A percentile compares a stretch with the other conserved stretches of the same genome.
These are phyloP conservation scores for Trichogramma pretiosum DNA, from an alignment of 1,140 invertebrate genomes.

Conservation along the genomic window DNA sequence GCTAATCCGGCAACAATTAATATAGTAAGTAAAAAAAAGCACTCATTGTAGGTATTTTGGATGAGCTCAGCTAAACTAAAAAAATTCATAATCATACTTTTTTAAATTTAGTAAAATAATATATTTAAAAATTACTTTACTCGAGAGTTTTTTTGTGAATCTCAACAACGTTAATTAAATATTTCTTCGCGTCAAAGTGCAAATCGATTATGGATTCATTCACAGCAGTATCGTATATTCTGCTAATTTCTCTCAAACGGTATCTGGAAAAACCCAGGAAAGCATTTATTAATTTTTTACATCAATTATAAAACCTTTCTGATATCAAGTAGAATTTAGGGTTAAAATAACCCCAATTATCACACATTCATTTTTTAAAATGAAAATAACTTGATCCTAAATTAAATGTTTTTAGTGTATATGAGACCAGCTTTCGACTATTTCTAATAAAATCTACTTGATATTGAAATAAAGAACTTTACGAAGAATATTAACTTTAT, in stretches of 20 bases:
- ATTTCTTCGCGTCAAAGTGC: background rate
- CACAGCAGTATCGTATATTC: background rate
- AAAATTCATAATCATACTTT: background rate
- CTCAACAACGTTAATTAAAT: background rate
- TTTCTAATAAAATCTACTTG: too few relatives aligned
- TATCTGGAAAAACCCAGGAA: background rate
- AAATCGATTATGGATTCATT: background rate
- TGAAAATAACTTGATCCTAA: too few relatives aligned
- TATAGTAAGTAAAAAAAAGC: background rate
- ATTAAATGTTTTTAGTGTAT: too few relatives aligned
- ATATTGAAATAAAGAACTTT: too few relatives aligned
- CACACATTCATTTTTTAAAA: too few relatives aligned
- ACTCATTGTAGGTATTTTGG: background rate
- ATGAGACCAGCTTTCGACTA: too few relatives aligned
- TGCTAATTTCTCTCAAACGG: too few relatives aligned
- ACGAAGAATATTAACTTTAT: too few relatives aligned
- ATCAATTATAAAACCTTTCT: background rate
- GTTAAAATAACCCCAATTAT: slow-evolving; percentile 26
- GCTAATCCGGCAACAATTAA: background rate
- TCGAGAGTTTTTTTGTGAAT: background rate
- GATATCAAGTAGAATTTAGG: background rate
- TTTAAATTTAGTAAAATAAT: background rate
- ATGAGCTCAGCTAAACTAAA: background rate
- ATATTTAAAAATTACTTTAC: background rate
- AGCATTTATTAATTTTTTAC: background rate